Conservation (phyloP, 1,140 invertebrate species). For the Andricus grossulariae region DNA sequence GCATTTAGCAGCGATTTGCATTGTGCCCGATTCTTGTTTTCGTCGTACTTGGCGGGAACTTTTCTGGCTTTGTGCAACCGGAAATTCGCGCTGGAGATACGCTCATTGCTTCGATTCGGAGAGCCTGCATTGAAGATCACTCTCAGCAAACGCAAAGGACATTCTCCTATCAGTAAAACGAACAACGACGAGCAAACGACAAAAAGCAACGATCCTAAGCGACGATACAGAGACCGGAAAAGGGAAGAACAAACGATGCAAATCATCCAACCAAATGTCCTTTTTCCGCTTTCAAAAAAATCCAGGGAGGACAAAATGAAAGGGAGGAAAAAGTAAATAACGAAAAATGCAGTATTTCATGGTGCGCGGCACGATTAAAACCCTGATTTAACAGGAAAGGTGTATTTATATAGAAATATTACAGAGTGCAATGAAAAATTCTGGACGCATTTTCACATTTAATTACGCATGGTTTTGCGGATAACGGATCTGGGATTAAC, state of each 20-base stretch:
- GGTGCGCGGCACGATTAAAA: conserved; percentile 38
- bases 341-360: conserved; percentile 44
- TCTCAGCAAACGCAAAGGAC: conserved; percentile 39
- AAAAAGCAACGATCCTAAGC: conserved; percentile 56
- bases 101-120: conserved; percentile 54
- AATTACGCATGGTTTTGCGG: conserved; percentile 48
- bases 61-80: conserved; percentile 56
- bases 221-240: conserved; percentile 48
- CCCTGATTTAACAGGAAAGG: conserved; percentile 43
- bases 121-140: conserved; percentile 33
- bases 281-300: conserved; percentile 43
- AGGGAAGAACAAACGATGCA: conserved; percentile 49
- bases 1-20: conserved; percentile 54
- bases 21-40: conserved; percentile 50
- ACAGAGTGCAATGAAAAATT: conserved; percentile 51
- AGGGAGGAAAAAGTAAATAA: conserved; percentile 32
- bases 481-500: conserved; percentile 60
- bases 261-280: conserved; percentile 60
- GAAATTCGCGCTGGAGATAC: conserved; percentile 57
- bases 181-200: conserved; percentile 46
- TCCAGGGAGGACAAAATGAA: conserved; percentile 14
- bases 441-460: conserved; percentile 62
- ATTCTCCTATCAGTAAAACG: conserved; percentile 47
- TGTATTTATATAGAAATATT: conserved; percentile 45
- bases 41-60: conserved; percentile 55